Base-by-base conservation (phyloP, 92 coral and sea anemone species). In the Muricea muricata region DNA sequence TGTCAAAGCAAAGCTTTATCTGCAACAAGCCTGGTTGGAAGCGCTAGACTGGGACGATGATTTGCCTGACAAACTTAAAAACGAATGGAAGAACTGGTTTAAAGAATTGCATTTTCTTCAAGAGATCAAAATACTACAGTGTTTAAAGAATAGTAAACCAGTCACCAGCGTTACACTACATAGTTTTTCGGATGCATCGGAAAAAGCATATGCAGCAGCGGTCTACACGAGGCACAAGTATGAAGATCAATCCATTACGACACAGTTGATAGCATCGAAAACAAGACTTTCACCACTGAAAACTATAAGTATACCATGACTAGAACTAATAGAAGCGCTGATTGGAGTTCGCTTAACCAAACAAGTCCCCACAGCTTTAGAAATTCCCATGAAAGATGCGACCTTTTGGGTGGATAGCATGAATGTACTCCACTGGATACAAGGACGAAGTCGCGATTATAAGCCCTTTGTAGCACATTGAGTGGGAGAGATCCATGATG, bases 321-420 rank as follows among this genome's bases (percentile, higher is more conserved):
- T 92, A 17, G 91, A 92, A 70, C 87, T 92, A 42, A 85, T 91
- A 88, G 90, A 92, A 73, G 92, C 90, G 26, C 39, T 91, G 48
- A 76, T 83, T 29, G 90, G 92, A 24, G 82, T 80, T 45, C 79
- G 92, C 28, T 67, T 88, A 67, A 88, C 84, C 24, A 79, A 73
- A 70, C 79, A 91, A 55, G 71, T 88, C 30, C 85, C 86, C 48
- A 23, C 61, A 28, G 90, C 92, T 21, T 77, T 91, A 26, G 87
- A 89, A 37, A 10, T 89, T 42, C 85, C 88, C 14, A n/a, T 40
- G 21, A 41, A 66, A 37, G 41, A 66, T 29, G 41, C 33, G 18
- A 33, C 20, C 26, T 66, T 66, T 33, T 91, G 93, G 89, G 71
- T 82, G 6, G 85, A 87, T 79, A 90, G 93, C 31, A 77, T 32